phyloP scores from a whole-genome alignment of 2,888 invertebrate genomes.

The Petrolisthes cinctipes region DNA sequence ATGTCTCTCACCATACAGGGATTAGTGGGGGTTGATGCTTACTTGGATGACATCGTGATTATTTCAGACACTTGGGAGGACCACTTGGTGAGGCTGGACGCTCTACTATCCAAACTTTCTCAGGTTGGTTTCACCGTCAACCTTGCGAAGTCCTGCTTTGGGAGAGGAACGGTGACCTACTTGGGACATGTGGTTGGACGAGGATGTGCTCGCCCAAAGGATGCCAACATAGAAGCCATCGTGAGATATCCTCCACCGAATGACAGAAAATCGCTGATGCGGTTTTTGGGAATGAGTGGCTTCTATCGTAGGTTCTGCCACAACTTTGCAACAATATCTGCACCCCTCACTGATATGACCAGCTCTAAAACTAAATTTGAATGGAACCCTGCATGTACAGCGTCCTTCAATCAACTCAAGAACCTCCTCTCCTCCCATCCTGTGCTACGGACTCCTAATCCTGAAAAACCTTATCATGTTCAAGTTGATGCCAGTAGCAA shows the following conservation, averaged over 20 bases:
- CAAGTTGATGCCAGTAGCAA: too few relatives aligned
- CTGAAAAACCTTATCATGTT: too few relatives aligned
- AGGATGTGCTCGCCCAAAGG: background rate
- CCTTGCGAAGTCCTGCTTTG: background rate
- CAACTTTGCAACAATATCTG: background rate
- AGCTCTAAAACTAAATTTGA: too few relatives aligned
- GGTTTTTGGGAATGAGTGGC: background rate
- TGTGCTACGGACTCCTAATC: too few relatives aligned
- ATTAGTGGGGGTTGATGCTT: background rate
- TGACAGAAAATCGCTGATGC: background rate
- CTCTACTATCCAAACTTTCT: background rate
- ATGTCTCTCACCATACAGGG: background rate
- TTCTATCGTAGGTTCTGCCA: background rate
- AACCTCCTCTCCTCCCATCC: too few relatives aligned
- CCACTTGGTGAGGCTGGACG: background rate
- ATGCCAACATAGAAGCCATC: background rate
- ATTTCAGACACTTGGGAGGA: slow-evolving; percentile 8
- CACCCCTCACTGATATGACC: background rate
- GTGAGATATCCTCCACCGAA: background rate
- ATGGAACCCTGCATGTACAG: too few relatives aligned
- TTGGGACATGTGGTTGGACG: background rate
- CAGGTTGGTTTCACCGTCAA: background rate
- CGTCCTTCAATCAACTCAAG: too few relatives aligned
- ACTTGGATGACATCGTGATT: background rate
- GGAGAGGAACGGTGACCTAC: background rate